Evolutionary conservation across 2,113 vertebrate species (phyloP), one percentile per base, ranked within the genome.

Genomic region (Spilogale gracilis): DNA sequence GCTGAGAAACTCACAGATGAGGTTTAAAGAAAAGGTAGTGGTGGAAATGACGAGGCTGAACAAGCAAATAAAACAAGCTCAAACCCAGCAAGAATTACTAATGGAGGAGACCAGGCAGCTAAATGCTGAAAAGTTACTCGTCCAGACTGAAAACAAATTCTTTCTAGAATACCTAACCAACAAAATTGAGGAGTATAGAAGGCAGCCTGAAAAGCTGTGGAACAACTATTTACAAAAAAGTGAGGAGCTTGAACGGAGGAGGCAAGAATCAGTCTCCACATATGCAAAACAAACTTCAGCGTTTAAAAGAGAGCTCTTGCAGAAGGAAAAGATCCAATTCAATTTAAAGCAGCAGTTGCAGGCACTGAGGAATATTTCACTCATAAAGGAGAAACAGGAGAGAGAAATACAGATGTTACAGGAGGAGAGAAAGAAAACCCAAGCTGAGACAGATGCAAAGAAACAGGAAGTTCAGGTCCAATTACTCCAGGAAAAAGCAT

Each of bases 81-180:
- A 85, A 21, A 45, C 27, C 23, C 73, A 27, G 7, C 74, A 93
- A 79, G 90, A 86, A n/a, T 81, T 43, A 17, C 71, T 97, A 7
- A 50, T 92, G 23, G 80, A 94, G 2, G 97, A 98, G 21, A 96
- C 85, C 23, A 94, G 43, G 90, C 87, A 90, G 32, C 94, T 98
- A 3, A 63, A 92, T 1, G 17, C 56, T 2, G 98, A 98, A 82
- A 93, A 86, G 7, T 20, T 63, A 30, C 56, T 14, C 0, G 89
- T 98, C 9, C 95, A 96, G 25, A 94, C 89, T 48, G 97, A 98
- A 86, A 98, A 94, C 52, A 96, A 93, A 58, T 97, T 97, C 21
- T 98, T 98, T 56, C 60, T 97, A 80, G 82, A 92, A 17, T 99
- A 98, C 91, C 92, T 99, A 91, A 95, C 89, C 30, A 96, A 98